These are phyloP conservation scores for Sebastes goodei DNA, from an alignment of 2,797 vertebrate genomes.

Conservation along the genomic window DNA sequence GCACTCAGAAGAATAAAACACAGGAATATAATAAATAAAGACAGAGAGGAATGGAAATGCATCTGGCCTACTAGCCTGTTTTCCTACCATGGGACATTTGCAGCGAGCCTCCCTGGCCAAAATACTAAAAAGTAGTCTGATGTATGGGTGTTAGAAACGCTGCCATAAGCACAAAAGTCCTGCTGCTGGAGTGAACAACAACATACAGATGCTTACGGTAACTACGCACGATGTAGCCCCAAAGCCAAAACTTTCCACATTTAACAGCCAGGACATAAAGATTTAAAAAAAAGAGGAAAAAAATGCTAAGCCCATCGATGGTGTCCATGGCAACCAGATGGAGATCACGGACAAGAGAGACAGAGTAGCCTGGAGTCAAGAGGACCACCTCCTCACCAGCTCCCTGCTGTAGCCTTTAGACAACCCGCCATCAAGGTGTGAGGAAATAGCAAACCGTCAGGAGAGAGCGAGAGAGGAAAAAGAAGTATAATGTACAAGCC, in stretches of 20 bases:
- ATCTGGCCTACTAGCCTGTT: constrained; percentile 64
- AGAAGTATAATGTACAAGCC: constrained; percentile 58
- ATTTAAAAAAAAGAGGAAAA: constrained; percentile 15
- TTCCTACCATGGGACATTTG: constrained; percentile 49
- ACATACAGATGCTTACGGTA: constrained; percentile 44
- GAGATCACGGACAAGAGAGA: constrained; percentile 48
- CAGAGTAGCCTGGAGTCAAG: constrained; percentile 60
- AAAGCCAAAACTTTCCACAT: constrained; percentile 56
- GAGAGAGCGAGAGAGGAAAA: constrained; percentile 38
- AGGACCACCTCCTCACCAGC: constrained; percentile 65
- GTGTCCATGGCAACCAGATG: constrained; percentile 71
- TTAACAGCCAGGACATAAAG: constrained; percentile 41
- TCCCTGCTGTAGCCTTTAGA: constrained; percentile 66
- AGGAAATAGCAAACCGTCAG: constrained; percentile 62
- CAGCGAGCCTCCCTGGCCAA: constrained; percentile 39
- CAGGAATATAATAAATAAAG: constrained; percentile 55
- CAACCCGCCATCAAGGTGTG: constrained; percentile 61
- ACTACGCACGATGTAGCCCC: constrained; percentile 40
- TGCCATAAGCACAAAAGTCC: constrained; percentile 66
- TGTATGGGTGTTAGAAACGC: constrained; percentile 53
- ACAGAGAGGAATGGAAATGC: constrained; percentile 41
- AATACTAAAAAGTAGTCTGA: constrained; percentile 38
- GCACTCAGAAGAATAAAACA: constrained; percentile 42
- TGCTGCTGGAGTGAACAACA: constrained; percentile 32
- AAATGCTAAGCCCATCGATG: constrained; percentile 37